A percentile compares a stretch with the other conserved stretches of the same genome.
These are phyloP conservation scores for Latrodectus geometricus DNA, from an alignment of 1,140 invertebrate species.

Conservation along the genomic window DNA sequence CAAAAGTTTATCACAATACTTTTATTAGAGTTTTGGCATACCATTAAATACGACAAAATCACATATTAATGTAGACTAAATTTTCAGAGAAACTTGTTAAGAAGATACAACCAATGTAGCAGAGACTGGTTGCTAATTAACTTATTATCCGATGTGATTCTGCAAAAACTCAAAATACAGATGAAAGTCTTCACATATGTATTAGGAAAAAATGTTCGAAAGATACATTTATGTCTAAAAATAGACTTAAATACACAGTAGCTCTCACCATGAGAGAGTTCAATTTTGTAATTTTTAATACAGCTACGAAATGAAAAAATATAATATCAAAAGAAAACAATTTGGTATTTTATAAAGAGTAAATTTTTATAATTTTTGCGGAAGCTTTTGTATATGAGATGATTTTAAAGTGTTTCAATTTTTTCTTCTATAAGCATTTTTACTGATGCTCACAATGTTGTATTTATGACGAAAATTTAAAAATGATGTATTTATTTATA, in stretches of 20 bases:
- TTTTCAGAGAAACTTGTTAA: background rate
- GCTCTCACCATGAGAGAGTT: background rate
- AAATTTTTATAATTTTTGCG: too few relatives aligned
- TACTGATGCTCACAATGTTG: too few relatives aligned
- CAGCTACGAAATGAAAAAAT: too few relatives aligned
- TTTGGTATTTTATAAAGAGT: too few relatives aligned
- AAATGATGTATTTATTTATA: too few relatives aligned
- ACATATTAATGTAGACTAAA: background rate
- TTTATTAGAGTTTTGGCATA: background rate
- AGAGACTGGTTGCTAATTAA: background rate
- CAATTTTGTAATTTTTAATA: background rate
- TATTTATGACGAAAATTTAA: too few relatives aligned
- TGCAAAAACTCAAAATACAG: slow-evolving; percentile 7
- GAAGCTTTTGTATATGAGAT: too few relatives aligned
- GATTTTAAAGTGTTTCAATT: too few relatives aligned
- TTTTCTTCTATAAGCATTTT: too few relatives aligned
- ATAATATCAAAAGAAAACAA: too few relatives aligned
- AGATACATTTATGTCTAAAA: slow-evolving; percentile 5
- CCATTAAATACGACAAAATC: background rate
- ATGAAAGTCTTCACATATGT: background rate
- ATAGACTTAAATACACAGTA: background rate
- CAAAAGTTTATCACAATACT: too few relatives aligned
- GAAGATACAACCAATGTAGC: slow-evolving; percentile 1
- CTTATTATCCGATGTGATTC: background rate
- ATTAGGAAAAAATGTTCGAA: background rate